Base-by-base conservation (phyloP, 1,140 invertebrate species). In the Nasonia giraulti region DNA sequence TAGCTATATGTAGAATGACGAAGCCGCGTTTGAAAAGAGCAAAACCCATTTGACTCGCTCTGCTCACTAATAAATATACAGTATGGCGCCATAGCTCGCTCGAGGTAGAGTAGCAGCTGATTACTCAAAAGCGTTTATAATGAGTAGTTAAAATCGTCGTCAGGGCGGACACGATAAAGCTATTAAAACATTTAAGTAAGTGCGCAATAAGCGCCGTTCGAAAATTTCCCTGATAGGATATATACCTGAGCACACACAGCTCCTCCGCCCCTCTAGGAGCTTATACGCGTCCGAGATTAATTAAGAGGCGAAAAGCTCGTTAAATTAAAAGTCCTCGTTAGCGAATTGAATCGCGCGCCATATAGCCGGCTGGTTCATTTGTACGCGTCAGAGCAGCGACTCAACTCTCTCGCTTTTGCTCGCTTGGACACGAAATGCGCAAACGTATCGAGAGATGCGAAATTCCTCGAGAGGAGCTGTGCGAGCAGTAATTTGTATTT, bases 141-240 rank as follows among this genome's bases (percentile, higher is more conserved):
- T 62, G n/a, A 62, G 55, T 62, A 62, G 55, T 62, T n/a, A 20
- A 11, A n/a, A 62, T n/a, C 55, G 5, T n/a, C 33, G 33, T 0
- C 2, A 62, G 55, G 20, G n/a, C 40, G 44, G 23, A 77, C 75
- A 27, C 75, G 75, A 77, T 77, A 77, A 77, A 77, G 40, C 40
- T 77, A 77, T 77, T 77, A 77, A 50, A 50, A 50, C 75, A 77
- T 77, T 77, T 77, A 77, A 77, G 75, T 50, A 37, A 37, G 75
- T 27, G 37, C 73, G 27, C n/a, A 12, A 27, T 66, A 20, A 23
- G 17, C 20, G 20, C 55, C 7, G 55, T 62, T 62, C 17, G 55
- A 62, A 62, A 62, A 62, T 62, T 62, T 62, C 4, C 55, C 55
- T 62, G 6, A 44, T 44, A 66, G 0, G 0, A 7, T 62, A 69